phyloP scores from a whole-genome alignment of 2,888 invertebrate genomes.

The Pristionchus arcanus region DNA sequence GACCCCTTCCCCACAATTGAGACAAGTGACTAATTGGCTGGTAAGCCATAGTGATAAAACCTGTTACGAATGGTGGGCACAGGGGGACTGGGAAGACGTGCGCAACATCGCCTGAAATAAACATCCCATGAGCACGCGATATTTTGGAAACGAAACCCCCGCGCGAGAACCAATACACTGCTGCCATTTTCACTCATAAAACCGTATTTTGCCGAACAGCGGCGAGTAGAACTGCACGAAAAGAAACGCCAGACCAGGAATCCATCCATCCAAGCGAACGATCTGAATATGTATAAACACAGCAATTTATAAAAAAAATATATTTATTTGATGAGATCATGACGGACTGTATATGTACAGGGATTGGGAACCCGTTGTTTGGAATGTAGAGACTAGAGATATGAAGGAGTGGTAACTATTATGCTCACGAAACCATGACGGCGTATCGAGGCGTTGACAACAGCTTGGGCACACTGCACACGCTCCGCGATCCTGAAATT shows the following conservation, averaged over 20 bases:
- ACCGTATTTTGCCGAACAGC: constrained; percentile 35
- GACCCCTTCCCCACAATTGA: constrained; percentile 34
- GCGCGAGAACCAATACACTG: constrained; percentile 51
- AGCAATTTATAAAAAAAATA: constrained; percentile 42
- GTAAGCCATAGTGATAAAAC: constrained; percentile 30
- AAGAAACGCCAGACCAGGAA: constrained; percentile 32
- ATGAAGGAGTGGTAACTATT: constrained; percentile 31
- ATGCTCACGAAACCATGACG: constrained; percentile 50
- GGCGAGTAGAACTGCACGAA: constrained; percentile 12
- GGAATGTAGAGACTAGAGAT: neutral
- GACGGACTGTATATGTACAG: constrained; percentile 52
- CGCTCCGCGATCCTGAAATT: constrained; percentile 42
- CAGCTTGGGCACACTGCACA: constrained; percentile 50
- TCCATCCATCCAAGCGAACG: constrained; percentile 45
- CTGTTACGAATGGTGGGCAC: constrained; percentile 44
- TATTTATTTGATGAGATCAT: constrained; percentile 46
- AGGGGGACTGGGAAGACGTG: constrained; percentile 39
- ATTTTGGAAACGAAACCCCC: constrained; percentile 4
- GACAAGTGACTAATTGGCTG: neutral
- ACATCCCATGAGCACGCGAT: constrained; percentile 29
- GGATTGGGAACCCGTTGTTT: constrained; percentile 46
- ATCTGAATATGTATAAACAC: constrained; percentile 53
- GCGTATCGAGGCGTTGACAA: neutral
- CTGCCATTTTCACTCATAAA: constrained; percentile 50
- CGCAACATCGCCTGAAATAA: constrained; percentile 52